Conservation (phyloP, 2,113 vertebrate genomes). For the Spheniscus mendiculus region DNA sequence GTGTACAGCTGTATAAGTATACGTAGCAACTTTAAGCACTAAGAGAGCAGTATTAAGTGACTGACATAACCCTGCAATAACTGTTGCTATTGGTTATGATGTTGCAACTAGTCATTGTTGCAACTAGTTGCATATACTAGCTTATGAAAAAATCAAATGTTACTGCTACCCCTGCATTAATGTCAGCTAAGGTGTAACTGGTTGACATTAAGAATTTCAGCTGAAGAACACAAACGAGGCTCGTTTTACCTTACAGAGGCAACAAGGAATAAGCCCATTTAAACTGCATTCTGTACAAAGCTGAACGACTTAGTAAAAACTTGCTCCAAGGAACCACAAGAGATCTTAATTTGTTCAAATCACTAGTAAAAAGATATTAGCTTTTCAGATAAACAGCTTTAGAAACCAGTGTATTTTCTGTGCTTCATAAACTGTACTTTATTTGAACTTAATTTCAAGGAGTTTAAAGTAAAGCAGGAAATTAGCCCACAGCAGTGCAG, state of each 20-base stretch:
- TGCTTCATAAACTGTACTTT: background rate
- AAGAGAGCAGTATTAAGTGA: background rate
- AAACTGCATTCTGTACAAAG: background rate
- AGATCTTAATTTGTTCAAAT: background rate
- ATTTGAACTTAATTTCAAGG: conserved; percentile 59
- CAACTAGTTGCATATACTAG: background rate
- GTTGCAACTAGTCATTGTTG: background rate
- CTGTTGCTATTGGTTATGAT: background rate
- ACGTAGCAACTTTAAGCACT: background rate
- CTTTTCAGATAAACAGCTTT: background rate
- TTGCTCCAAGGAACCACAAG: background rate
- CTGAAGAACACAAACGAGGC: background rate
- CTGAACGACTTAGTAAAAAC: background rate
- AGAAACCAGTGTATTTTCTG: background rate
- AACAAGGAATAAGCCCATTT: background rate
- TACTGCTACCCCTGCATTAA: background rate
- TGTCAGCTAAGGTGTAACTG: too few relatives aligned
- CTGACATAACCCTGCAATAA: background rate
- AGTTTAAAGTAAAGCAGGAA: conserved; percentile 61
- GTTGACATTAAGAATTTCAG: background rate
- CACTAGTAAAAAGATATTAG: background rate
- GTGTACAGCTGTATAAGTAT: background rate
- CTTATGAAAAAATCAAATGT: background rate
- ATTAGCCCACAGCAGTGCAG: conserved; percentile 39
- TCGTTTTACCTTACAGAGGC: background rate